phyloP scores from a whole-genome alignment of 2,113 vertebrate genomes.

The Mionectes macconnelli region DNA sequence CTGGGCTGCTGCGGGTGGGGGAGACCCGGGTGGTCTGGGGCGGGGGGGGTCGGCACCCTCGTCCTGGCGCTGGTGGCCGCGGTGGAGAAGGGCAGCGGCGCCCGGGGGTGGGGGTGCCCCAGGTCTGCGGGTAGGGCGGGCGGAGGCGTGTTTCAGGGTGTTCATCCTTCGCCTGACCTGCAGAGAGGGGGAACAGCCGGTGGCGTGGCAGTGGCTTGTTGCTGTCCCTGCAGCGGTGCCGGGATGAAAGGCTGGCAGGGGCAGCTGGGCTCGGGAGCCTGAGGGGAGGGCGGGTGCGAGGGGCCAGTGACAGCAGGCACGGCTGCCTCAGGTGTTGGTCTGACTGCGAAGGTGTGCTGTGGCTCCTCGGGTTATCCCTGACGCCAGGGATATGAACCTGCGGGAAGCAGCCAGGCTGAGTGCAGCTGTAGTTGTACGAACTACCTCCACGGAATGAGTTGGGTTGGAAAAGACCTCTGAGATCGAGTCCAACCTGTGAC shows the following conservation, averaged over 20 bases:
- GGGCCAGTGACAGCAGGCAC: neutral
- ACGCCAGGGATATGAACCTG: fast-evolving
- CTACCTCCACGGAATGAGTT: neutral
- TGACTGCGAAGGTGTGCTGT: fast-evolving
- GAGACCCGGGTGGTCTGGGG: fast-evolving
- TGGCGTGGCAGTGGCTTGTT: fast-evolving
- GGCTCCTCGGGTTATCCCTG: neutral
- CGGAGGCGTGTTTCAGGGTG: fast-evolving
- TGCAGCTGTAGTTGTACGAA: fast-evolving
- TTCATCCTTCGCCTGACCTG: no score
- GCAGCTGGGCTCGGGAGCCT: neutral
- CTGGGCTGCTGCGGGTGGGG: fast-evolving
- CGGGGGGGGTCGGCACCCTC: no score
- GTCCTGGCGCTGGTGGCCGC: neutral
- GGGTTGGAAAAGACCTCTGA: neutral
- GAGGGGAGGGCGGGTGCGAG: neutral
- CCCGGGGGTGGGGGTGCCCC: neutral
- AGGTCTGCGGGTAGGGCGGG: neutral
- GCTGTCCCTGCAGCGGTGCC: fast-evolving
- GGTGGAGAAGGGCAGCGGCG: neutral
- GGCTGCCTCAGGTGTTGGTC: neutral
- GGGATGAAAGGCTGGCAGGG: neutral
- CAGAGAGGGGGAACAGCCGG: fast-evolving
- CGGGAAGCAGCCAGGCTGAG: neutral
- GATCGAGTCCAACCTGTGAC: neutral